phyloP scores from a whole-genome alignment of 2,888 invertebrate species.

The Mamestra brassicae region DNA sequence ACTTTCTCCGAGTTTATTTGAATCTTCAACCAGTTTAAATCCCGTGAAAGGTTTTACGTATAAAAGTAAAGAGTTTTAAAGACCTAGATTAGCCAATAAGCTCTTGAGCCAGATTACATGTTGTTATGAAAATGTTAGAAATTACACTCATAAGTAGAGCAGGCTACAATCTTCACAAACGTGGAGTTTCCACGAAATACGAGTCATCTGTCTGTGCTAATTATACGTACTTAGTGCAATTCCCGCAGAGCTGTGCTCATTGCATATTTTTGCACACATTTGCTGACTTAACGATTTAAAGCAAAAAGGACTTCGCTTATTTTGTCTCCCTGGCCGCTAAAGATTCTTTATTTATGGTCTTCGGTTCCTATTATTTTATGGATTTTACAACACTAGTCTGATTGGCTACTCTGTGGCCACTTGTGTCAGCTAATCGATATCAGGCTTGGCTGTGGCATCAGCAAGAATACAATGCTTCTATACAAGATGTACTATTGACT shows the following conservation, averaged over 20 bases:
- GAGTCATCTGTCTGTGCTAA: conserved; percentile 34
- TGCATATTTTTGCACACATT: conserved; percentile 34
- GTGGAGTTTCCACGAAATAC: conserved; percentile 18
- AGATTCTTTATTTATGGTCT: not conserved
- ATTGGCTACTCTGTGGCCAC: not conserved
- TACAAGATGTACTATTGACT: not conserved
- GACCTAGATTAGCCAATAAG: not conserved
- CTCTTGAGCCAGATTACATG: not conserved
- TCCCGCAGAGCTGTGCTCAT: not conserved
- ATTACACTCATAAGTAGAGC: conserved; percentile 7
- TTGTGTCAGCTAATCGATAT: not conserved
- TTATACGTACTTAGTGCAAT: conserved; percentile 30
- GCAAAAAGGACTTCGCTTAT: not conserved
- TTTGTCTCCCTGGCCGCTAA: not conserved
- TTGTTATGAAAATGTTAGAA: not conserved
- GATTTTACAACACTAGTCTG: not conserved
- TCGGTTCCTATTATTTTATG: not conserved
- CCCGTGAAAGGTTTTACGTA: conserved; percentile 22
- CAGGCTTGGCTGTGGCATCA: not conserved
- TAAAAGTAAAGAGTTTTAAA: conserved; percentile 12
- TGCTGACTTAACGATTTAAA: conserved; percentile 13
- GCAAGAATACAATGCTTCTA: not conserved
- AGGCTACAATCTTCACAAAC: conserved; percentile 13
- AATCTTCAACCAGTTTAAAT: conserved; percentile 26
- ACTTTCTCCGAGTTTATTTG: conserved; percentile 37